Percentiles rank a stretch among this genome's conserved stretches.
Evolutionary conservation across 2,797 vertebrate genomes (phyloP).

Genomic region (Phaenicophaeus curvirostris): DNA sequence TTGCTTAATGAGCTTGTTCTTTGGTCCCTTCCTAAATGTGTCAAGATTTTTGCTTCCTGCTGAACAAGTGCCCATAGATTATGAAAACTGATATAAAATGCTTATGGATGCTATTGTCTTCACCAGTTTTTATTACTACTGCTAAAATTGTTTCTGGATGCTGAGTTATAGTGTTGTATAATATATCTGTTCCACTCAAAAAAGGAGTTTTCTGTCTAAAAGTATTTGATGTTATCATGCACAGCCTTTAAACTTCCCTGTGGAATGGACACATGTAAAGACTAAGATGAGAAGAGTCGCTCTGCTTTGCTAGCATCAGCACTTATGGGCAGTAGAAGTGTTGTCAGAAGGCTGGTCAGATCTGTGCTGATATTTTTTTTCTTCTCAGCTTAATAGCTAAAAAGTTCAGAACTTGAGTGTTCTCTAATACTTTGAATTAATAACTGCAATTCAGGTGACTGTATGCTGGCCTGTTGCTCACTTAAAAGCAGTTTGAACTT

Average conservation of each 20-base stretch:
- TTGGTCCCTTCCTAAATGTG: background rate
- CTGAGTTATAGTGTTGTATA: background rate
- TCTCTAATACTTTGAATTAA: background rate
- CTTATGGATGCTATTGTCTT: background rate
- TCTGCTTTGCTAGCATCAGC: background rate
- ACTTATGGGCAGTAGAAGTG: background rate
- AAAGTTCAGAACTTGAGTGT: background rate
- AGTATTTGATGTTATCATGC: background rate
- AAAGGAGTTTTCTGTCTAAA: background rate
- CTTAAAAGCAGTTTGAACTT: background rate
- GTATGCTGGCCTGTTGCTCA: background rate
- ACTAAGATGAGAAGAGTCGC: background rate
- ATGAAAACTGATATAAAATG: background rate
- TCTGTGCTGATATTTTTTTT: accelerated
- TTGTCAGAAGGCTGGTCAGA: background rate
- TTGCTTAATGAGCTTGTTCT: background rate
- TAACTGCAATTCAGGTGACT: background rate
- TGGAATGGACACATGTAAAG: background rate
- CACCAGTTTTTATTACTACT: background rate
- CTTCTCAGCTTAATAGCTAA: accelerated
- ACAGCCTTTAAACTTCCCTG: background rate
- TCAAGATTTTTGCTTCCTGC: background rate
- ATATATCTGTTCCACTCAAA: background rate
- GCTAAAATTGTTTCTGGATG: background rate
- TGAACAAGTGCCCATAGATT: background rate